A percentile compares a stretch with the other conserved stretches of the same genome.
phyloP scores from a whole-genome alignment of 2,797 vertebrate species.

The Fistularia tabacaria region DNA sequence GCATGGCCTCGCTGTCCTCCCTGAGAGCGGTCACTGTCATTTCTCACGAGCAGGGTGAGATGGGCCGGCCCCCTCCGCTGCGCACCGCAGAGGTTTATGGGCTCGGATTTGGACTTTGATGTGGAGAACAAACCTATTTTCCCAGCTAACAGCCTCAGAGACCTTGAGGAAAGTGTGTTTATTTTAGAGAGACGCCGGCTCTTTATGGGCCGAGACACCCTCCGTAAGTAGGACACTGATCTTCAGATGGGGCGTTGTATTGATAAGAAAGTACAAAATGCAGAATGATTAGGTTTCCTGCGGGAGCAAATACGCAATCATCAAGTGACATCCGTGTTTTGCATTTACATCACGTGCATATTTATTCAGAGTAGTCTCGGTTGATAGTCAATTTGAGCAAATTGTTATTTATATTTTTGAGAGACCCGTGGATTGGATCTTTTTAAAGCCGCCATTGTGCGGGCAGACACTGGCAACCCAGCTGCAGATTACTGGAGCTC shows the following conservation, averaged over 20 bases:
- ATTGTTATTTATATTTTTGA: too few species aligned
- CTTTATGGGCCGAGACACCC: slow-evolving; percentile 28
- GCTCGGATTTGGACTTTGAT: slow-evolving; percentile 55
- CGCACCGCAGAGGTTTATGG: slow-evolving; percentile 30
- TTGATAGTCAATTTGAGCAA: too few species aligned
- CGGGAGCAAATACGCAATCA: too few species aligned
- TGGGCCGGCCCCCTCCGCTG: neutral
- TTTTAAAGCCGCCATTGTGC: too few species aligned
- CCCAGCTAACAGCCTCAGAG: slow-evolving; percentile 49
- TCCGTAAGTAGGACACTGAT: slow-evolving; percentile 27
- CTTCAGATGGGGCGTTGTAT: slow-evolving; percentile 28
- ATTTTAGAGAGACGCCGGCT: slow-evolving; percentile 39
- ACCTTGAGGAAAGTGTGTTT: slow-evolving; percentile 51
- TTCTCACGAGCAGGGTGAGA: too few species aligned
- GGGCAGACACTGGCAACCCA: too few species aligned
- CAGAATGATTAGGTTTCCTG: neutral
- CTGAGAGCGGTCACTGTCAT: too few species aligned
- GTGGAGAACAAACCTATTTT: slow-evolving; percentile 49
- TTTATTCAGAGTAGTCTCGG: too few species aligned
- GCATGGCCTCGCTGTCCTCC: too few species aligned
- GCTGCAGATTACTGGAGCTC: neutral
- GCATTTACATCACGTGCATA: too few species aligned
- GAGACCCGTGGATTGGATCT: too few species aligned
- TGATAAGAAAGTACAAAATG: slow-evolving; percentile 12
- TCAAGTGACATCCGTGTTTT: too few species aligned